These are phyloP conservation scores for Halocynthia aurantium DNA, from an alignment of 23 tunicate species.

Conservation along the genomic window DNA sequence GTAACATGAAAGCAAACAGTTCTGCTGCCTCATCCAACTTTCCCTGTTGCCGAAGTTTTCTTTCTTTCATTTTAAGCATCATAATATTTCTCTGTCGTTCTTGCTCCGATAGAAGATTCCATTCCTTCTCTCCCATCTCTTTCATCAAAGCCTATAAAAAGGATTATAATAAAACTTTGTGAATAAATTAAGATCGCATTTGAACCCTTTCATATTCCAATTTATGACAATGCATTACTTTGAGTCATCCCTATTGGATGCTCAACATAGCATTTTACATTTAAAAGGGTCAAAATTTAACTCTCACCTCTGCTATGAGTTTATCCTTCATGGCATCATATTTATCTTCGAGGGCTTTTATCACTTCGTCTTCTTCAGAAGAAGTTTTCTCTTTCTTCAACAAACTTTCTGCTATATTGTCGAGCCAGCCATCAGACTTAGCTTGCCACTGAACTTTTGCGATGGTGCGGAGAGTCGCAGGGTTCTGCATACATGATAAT, in stretches of 20 bases:
- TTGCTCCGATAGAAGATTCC: conserved; percentile 59
- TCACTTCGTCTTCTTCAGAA: conserved; percentile 55
- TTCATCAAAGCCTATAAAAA: conserved; percentile 74
- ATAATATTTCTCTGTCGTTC: conserved; percentile 72
- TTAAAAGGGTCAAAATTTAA: background rate
- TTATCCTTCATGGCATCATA: conserved; percentile 86
- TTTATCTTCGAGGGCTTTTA: conserved; percentile 82
- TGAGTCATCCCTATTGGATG: background rate
- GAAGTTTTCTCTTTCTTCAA: conserved; percentile 30
- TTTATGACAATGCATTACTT: background rate
- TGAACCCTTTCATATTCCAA: background rate
- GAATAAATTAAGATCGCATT: too few relatives aligned
- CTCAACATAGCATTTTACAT: background rate
- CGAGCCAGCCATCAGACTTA: conserved; percentile 48
- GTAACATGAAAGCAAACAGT: conserved; percentile 40
- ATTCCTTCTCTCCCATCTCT: conserved; percentile 83
- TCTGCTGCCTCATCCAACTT: conserved; percentile 53
- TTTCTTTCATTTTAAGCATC: conserved; percentile 65
- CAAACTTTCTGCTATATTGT: conserved; percentile 68
- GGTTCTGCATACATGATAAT: conserved; percentile 20
- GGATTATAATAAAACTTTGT: too few relatives aligned
- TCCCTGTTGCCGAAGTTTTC: conserved; percentile 67
- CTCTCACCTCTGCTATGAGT: conserved; percentile 64
- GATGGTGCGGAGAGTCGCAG: conserved; percentile 41
- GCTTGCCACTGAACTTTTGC: conserved; percentile 53